Evolutionary conservation across 2,888 invertebrate species (phyloP), one percentile per base, ranked within the genome.

Genomic region (Macropis europaea): DNA sequence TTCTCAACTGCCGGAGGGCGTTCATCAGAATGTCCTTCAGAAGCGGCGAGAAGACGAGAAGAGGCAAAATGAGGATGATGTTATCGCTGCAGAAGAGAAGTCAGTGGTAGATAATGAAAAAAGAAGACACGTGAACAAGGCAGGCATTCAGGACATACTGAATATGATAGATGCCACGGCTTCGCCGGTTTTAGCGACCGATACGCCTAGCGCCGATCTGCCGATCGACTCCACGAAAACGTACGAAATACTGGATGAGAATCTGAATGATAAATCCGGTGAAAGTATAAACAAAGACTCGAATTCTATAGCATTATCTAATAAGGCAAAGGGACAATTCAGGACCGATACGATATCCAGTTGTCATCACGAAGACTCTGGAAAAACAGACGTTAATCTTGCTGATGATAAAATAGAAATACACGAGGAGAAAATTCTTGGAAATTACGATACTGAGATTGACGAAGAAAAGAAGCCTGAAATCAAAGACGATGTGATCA

Each of bases 101-200:
- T 15, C 68, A 1, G 68, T 48, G 9, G 76, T 68, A 3, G 79
- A 79, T 43, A 72, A 73, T 11, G 84, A 82, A 3, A 81, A 77
- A 48, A 34, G 60, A 32, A 53, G 66, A n/a, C 68, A 62, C 50
- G 53, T 79, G 48, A 83, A 86, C 69, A 87, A 88, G 61, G 80
- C 86, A 32, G 87, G 86, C 73, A 82, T 88, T 67, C 80, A 84
- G 45, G 87, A 89, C 48, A 88, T 88, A 69, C 67, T 88, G 36
- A 87, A 87, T 56, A 86, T 87, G 85, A 78, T 88, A 61, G 86
- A 88, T 42, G 85, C 86, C 0, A 86, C 84, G 9, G 83, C 82
- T n/a, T 86, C 85, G 42, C 86, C 86, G 19, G 85, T 84, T 36
- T 72, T 85, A n/a, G 86, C 86, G 11, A 74, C 85, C 24, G 86